These are phyloP conservation scores for Phaethon lepturus DNA, from an alignment of 2,113 vertebrate genomes.

Conservation along the genomic window DNA sequence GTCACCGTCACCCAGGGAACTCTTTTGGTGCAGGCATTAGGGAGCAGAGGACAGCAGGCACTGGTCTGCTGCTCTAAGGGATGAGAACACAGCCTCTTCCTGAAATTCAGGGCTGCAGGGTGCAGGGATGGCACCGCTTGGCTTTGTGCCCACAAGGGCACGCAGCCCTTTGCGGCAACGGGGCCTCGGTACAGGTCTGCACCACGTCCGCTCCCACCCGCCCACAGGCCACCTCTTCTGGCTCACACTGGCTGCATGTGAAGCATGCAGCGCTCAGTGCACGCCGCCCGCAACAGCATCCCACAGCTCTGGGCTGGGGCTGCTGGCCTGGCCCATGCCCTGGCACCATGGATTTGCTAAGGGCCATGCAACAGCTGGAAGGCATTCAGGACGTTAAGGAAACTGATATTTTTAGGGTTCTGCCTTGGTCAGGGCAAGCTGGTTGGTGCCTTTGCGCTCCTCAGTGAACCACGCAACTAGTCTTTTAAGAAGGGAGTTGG, in stretches of 20 bases:
- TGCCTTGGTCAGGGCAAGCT: background rate
- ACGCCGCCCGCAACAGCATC: background rate
- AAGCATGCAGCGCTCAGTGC: accelerated
- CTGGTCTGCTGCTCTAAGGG: background rate
- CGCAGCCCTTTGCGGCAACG: background rate
- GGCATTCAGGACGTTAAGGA: background rate
- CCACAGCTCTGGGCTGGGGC: background rate
- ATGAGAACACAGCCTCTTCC: background rate
- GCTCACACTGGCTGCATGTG: background rate
- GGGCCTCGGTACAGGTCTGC: background rate
- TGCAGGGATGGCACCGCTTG: background rate
- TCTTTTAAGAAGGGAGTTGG: background rate
- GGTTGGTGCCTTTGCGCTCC: background rate
- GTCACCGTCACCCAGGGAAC: background rate
- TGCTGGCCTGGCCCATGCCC: background rate
- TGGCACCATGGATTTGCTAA: background rate
- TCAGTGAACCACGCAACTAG: background rate
- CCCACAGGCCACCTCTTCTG: background rate
- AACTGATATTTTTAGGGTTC: background rate
- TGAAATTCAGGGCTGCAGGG: background rate
- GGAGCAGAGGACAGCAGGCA: background rate
- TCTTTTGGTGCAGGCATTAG: background rate
- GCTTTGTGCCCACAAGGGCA: background rate
- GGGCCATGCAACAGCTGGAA: background rate
- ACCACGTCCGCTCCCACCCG: background rate